Base-by-base conservation (phyloP, 2,888 invertebrate genomes). In the Metalampra italica region DNA sequence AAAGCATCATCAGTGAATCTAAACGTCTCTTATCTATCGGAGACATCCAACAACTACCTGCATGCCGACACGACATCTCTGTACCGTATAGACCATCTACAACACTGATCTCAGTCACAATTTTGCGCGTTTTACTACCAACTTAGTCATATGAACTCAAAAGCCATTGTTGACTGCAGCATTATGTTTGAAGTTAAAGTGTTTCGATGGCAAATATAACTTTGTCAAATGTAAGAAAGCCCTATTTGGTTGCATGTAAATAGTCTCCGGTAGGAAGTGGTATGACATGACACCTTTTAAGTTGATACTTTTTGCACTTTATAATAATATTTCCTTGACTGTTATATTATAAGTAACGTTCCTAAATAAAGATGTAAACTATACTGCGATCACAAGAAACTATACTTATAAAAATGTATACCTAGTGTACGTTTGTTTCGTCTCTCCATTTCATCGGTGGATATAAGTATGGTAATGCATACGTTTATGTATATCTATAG, bases 41-140 rank as follows among this genome's bases (percentile, higher is more conserved):
- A 82, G 73, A 71, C 79, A 84, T 82, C 82, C 75, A 60, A 60
- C 55, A 64, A 67, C 66, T 62, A 62, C 68, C 41, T 64, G 71
- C 78, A 73, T 79, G 64, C 78, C 80, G 60, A 71, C 76, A 78
- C 75, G 77, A 71, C 64, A 64, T 57, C 66, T 62, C 30, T 45
- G 45, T 36, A 29, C 53, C 47, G 64, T 66, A 62, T 54, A 53
- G 59, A 68, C 68, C 66, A 62, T 66, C 58, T 45, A 43, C 38
- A 67, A 66, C 66, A 69, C 66, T 67, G 65, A 77, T 82, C 75
- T 78, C 66, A 61, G 60, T 59, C 74, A 75, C 65, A 61, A 76
- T 75, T 75, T 72, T 62, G 63, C 69, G 59, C 56, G 56, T 52
- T 54, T 49, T 53, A 57, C n/a, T n/a, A n/a, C n/a, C n/a, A 52